Percentiles rank a stretch among this genome's conserved stretches.
These are phyloP conservation scores for Bovichtus variegatus DNA, from an alignment of 2,797 vertebrate species.

Conservation along the genomic window DNA sequence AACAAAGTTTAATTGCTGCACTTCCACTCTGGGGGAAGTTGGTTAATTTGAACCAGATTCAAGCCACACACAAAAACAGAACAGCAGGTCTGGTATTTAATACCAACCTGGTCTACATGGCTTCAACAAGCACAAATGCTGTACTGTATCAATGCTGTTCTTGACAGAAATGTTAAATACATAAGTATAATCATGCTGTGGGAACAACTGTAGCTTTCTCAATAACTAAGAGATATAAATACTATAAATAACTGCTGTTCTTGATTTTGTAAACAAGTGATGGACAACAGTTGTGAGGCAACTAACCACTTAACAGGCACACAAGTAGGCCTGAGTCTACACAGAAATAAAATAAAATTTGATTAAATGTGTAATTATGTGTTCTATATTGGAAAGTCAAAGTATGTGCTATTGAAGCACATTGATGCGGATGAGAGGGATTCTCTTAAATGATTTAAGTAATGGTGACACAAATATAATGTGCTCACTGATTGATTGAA, in stretches of 20 bases:
- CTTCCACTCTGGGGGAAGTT: constrained; percentile 52
- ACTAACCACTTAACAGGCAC: constrained; percentile 26
- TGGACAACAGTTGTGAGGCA: constrained; percentile 36
- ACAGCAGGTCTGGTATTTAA: constrained; percentile 26
- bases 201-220: constrained; percentile 25
- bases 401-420: not conserved
- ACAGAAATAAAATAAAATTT: constrained; percentile 29
- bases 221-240: too few relatives aligned
- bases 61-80: constrained; percentile 38
- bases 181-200: constrained; percentile 22
- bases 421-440: not conserved
- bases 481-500: too few relatives aligned
- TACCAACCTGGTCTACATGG: constrained; percentile 21
- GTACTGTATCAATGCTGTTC: not conserved
- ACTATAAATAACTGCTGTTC: too few relatives aligned
- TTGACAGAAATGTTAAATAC: constrained; percentile 12
- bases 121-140: constrained; percentile 17
- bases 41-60: constrained; percentile 74
- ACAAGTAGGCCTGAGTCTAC: constrained; percentile 5
- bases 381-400: not conserved
- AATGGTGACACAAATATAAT: not conserved
- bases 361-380: constrained; percentile 26
- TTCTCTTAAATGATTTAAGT: not conserved
- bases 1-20: constrained; percentile 64
- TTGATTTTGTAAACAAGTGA: constrained; percentile 42